Evolutionary conservation across 2,113 vertebrate genomes (phyloP).

Genomic region (Stigmatopora nigra): DNA sequence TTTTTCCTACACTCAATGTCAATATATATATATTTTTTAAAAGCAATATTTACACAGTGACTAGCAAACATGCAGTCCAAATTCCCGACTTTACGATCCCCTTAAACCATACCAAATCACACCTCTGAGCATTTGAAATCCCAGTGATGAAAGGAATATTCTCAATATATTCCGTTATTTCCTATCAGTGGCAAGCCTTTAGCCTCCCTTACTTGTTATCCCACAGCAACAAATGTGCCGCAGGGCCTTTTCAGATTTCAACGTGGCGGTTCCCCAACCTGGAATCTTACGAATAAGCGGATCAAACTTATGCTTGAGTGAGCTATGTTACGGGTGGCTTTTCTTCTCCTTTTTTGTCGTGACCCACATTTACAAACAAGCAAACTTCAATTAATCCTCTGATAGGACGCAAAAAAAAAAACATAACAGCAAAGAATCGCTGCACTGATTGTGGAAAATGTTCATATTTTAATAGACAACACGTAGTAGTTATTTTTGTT

Average conservation of each 20-base stretch:
- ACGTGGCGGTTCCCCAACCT: not conserved
- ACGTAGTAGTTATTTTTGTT: too few species aligned
- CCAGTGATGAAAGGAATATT: not conserved
- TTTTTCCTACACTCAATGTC: not conserved
- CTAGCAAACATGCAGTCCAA: not conserved
- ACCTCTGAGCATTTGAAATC: constrained; percentile 1
- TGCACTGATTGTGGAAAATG: constrained; percentile 7
- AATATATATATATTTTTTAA: too few species aligned
- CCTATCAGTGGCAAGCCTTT: constrained; percentile 6
- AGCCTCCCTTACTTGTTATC: constrained; percentile 11
- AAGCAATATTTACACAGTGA: too few species aligned
- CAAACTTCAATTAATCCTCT: constrained; percentile 6
- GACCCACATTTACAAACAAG: not conserved
- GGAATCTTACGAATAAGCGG: not conserved
- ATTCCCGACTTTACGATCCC: not conserved
- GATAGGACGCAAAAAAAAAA: constrained; percentile 4
- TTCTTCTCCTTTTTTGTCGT: not conserved
- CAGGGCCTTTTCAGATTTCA: not conserved
- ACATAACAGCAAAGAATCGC: not conserved
- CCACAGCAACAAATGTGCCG: constrained; percentile 3
- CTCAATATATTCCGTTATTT: not conserved
- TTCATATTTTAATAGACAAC: not conserved
- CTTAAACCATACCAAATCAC: not conserved
- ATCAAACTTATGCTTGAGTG: constrained; percentile 1
- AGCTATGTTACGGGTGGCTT: not conserved